Percentiles rank a stretch among this genome's conserved stretches.
Evolutionary conservation across 1,140 invertebrate species (phyloP).

Genomic region (Drosophila navojoa): DNA sequence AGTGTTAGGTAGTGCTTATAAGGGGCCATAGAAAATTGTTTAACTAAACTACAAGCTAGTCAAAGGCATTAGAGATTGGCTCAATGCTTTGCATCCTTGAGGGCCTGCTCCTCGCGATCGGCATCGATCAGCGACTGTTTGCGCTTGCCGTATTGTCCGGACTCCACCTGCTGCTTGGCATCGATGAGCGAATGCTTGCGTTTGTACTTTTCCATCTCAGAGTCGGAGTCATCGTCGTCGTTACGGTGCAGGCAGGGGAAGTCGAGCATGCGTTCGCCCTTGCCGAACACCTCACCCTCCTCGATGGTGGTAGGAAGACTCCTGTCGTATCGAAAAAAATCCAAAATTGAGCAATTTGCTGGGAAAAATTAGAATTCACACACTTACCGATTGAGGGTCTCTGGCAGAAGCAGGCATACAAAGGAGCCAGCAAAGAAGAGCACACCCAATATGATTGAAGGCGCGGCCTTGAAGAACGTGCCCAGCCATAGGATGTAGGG

Average conservation of each 20-base stretch:
- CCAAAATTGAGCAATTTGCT: not conserved
- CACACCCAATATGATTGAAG: constrained; percentile 85
- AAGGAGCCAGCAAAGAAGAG: constrained; percentile 86
- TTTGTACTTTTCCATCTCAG: constrained; percentile 77
- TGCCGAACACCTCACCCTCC: constrained; percentile 87
- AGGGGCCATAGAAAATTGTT: constrained; percentile 57
- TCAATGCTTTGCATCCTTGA: constrained; percentile 77
- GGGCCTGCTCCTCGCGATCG: constrained; percentile 73
- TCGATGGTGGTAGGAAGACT: constrained; percentile 86
- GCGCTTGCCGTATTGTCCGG: constrained; percentile 67
- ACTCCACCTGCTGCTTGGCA: constrained; percentile 72
- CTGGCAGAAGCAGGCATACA: constrained; percentile 86
- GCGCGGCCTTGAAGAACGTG: constrained; percentile 85
- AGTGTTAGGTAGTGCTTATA: constrained; percentile 14
- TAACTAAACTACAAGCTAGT: constrained; percentile 66
- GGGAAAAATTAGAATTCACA: not conserved
- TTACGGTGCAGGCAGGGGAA: constrained; percentile 84
- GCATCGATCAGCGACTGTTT: constrained; percentile 76
- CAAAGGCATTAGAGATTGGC: constrained; percentile 23
- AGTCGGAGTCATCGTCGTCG: constrained; percentile 64
- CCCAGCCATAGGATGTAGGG: constrained; percentile 85
- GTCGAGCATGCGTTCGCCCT: constrained; percentile 86
- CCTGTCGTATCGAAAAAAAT: constrained; percentile 46
- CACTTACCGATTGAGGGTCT: constrained; percentile 85
- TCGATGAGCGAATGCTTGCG: constrained; percentile 80